These are phyloP conservation scores for Agrotis exclamationis DNA, from an alignment of 2,888 invertebrate species.

Conservation along the genomic window DNA sequence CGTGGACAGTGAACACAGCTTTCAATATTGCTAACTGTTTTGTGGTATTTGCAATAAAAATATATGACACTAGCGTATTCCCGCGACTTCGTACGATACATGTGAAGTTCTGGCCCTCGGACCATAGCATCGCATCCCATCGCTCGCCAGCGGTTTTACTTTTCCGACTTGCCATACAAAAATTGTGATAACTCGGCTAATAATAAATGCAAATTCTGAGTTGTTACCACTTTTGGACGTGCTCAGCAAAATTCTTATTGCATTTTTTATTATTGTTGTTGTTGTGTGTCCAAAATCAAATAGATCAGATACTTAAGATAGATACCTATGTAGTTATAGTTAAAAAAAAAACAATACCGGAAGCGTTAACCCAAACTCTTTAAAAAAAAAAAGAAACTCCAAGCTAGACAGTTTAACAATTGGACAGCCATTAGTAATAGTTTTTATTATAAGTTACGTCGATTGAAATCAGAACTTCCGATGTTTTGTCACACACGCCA, in stretches of 20 bases:
- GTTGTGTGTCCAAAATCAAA: too few species aligned
- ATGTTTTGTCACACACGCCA: conserved; percentile 63
- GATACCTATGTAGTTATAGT: rapidly evolving
- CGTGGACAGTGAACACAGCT: conserved; percentile 34
- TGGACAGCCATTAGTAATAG: conserved; percentile 33
- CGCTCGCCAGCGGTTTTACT: too few species aligned
- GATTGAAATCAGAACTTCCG: conserved; percentile 70
- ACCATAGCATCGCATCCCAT: too few species aligned
- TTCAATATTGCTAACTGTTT: conserved; percentile 49
- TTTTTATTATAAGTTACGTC: conserved; percentile 63
- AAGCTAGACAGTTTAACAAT: conserved; percentile 37
- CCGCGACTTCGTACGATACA: too few species aligned
- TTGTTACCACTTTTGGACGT: too few species aligned
- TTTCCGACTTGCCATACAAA: too few species aligned
- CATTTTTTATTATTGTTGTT: too few species aligned
- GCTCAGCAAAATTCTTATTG: too few species aligned
- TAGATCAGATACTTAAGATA: too few species aligned
- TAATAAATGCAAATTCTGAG: too few species aligned
- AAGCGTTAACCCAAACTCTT: conserved; percentile 10
- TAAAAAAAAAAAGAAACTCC: conserved; percentile 3
- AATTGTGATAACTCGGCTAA: too few species aligned
- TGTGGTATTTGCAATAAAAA: neutral
- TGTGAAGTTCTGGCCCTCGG: too few species aligned
- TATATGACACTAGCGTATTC: neutral
- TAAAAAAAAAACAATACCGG: neutral